Evolutionary conservation across 2,888 invertebrate genomes (phyloP), one percentile per base, ranked within the genome.

Genomic region (Perizoma flavofasciatum): DNA sequence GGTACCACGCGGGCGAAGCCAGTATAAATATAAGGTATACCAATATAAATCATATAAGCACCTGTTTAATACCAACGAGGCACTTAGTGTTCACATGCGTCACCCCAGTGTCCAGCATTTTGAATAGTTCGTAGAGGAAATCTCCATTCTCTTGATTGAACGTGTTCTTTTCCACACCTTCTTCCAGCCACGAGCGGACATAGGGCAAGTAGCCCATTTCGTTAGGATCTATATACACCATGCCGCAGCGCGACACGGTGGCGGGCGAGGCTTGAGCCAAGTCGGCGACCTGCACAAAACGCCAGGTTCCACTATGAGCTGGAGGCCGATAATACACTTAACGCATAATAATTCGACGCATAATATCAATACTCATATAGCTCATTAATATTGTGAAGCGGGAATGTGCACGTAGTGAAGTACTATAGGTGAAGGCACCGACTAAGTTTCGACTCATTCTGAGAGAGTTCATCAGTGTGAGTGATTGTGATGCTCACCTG

Each of bases 181-280:
- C 90, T 0, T 93, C 88, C 2, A 95, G 81, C 97, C 97, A 98
- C 0, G 97, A 95, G 66, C 94, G 93, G 0, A 97, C 95, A 70
- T 94, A 95, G 0, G 98, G 97, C 71, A 95, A 78, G 95, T 96
- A 97, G 51, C 95, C 95, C 49, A 98, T 88, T 74, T 97, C 97
- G 4, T 95, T 93, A 0, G 97, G 95, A 81, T 98, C 98, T 6
- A 98, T 94, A 81, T 97, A 98, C 2, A 98, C 97, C 97, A 98
- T 98, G 50, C 97, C 97, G 70, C 95, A 95, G 32, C 95, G 94
- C 0, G 94, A 94, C 5, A 98, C 98, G 0, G 98, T 98, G 0
- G 98, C 98, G 0, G 98, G 98, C 0, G 98, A 97, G 0, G 98
- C 98, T 81, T 97, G 97, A 0, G 97, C 94, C 55, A 98, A 88